These are phyloP conservation scores for Hydrozoanthus gracilis DNA, from an alignment of 92 coral and sea anemone genomes.

Conservation along the genomic window DNA sequence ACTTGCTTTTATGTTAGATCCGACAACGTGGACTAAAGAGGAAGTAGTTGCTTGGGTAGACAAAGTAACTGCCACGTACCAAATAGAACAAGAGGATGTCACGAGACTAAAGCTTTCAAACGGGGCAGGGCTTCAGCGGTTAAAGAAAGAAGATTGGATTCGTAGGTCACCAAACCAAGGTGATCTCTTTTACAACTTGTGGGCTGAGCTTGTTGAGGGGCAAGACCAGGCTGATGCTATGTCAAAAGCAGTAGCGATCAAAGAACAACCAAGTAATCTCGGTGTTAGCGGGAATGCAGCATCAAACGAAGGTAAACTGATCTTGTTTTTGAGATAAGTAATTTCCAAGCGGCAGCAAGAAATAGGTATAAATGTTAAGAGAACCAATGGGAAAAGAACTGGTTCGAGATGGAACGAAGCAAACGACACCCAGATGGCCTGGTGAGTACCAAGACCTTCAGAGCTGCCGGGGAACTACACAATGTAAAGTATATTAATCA, in stretches of 20 bases:
- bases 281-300: background rate
- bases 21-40: slow-evolving; percentile 68
- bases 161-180: slow-evolving; percentile 76
- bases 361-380: too few species aligned
- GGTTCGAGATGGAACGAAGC: too few species aligned
- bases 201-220: slow-evolving; percentile 47
- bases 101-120: slow-evolving; percentile 53
- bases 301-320: background rate
- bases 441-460: too few species aligned
- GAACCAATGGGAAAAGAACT: too few species aligned
- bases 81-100: slow-evolving; percentile 64
- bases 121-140: slow-evolving; percentile 65
- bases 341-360: background rate
- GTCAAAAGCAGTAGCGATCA: background rate
- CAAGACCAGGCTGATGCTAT: background rate
- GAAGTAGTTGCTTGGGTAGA: slow-evolving; percentile 65
- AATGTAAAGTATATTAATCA: too few species aligned
- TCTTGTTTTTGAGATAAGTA: background rate
- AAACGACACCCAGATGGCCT: too few species aligned
- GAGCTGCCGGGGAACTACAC: too few species aligned
- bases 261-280: background rate
- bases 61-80: slow-evolving; percentile 50
- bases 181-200: slow-evolving; percentile 65
- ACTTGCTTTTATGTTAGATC: slow-evolving; percentile 30
- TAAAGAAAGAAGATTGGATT: slow-evolving; percentile 69